These are phyloP conservation scores for Gisinianus flammeolus DNA, from an alignment of 2,888 invertebrate species.

Conservation along the genomic window DNA sequence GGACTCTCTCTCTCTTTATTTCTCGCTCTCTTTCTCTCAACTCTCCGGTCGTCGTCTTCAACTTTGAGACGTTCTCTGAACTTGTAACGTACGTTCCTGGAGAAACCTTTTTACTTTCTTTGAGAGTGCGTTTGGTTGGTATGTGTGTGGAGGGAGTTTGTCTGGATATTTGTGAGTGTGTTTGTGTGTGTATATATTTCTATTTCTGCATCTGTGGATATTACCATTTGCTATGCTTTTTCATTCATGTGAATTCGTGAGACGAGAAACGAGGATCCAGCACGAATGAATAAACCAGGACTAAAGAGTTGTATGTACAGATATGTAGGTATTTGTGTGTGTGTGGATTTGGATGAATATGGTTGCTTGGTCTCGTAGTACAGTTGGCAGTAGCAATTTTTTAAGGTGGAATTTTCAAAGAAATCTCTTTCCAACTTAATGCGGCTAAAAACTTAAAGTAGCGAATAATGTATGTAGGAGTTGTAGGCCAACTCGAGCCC, in stretches of 20 bases:
- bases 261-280: neutral
- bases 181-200: neutral
- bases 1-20: neutral
- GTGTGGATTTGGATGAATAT: neutral
- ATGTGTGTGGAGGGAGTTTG: neutral
- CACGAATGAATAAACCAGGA: neutral
- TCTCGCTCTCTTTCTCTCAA: neutral
- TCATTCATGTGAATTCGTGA: neutral
- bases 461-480: neutral
- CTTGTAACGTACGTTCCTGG: neutral
- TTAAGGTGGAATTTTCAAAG: too few relatives aligned
- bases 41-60: neutral
- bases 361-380: neutral
- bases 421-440: too few relatives aligned
- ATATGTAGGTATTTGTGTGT: neutral
- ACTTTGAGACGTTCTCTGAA: neutral
- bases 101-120: neutral
- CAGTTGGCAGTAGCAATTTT: too few relatives aligned
- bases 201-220: neutral
- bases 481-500: neutral
- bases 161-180: too few relatives aligned
- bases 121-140: neutral
- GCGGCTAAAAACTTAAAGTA: neutral
- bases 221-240: neutral
- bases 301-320: neutral